Percentiles rank a stretch among this genome's conserved stretches.
Evolutionary conservation across 2,888 invertebrate species (phyloP).

Genomic region (Euspilapteryx auroguttella): DNA sequence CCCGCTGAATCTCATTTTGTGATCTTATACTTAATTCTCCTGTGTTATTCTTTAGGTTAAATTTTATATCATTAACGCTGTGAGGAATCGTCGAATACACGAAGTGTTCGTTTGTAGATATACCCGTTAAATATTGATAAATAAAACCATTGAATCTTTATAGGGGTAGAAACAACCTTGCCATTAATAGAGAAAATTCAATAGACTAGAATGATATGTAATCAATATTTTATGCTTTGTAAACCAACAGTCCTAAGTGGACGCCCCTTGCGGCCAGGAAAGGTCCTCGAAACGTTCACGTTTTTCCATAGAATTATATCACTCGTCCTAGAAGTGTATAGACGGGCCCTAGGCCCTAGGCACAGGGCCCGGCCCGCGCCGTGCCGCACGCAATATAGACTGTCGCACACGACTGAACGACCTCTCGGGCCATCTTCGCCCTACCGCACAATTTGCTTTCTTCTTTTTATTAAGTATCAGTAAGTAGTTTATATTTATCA

Average conservation of each 20-base stretch:
- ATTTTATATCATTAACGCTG: constrained; percentile 62
- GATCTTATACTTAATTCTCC: constrained; percentile 63
- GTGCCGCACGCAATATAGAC: no score
- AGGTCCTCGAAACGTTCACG: no score
- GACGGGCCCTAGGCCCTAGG: no score
- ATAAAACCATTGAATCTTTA: constrained; percentile 58
- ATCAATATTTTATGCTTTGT: constrained; percentile 62
- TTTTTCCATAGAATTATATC: no score
- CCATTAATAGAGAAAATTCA: constrained; percentile 48
- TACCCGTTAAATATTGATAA: constrained; percentile 55
- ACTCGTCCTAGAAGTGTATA: no score
- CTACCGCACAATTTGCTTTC: constrained; percentile 43
- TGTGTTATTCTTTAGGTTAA: constrained; percentile 63
- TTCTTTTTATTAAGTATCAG: constrained; percentile 46
- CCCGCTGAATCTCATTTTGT: constrained; percentile 62
- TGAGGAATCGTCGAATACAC: constrained; percentile 49
- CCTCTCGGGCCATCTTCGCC: constrained; percentile 40
- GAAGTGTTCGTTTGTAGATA: constrained; percentile 52
- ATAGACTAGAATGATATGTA: constrained; percentile 61
- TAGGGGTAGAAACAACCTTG: constrained; percentile 60
- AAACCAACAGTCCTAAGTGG: constrained; percentile 44
- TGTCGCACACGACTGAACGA: no score
- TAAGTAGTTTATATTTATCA: constrained; percentile 47
- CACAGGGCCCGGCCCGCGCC: no score
- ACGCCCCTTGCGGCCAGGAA: no score